These are phyloP conservation scores for Netelia inedita DNA, from an alignment of 2,888 invertebrate genomes.

Conservation along the genomic window DNA sequence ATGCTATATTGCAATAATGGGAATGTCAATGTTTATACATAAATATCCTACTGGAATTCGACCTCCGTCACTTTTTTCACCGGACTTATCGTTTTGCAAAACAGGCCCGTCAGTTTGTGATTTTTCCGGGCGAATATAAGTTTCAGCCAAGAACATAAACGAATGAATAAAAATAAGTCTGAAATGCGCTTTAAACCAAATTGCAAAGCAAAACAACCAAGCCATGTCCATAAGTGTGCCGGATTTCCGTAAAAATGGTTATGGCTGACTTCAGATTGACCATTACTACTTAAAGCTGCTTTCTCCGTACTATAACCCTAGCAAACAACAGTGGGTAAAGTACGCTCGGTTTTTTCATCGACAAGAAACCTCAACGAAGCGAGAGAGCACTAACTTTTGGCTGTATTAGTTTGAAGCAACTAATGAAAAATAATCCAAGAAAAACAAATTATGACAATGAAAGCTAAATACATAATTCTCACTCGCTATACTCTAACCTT, in stretches of 20 bases:
- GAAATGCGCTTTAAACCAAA: background rate
- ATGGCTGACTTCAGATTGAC: conserved; percentile 33
- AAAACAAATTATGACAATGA: conserved; percentile 1
- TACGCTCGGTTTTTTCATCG: background rate
- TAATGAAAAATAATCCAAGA: conserved; percentile 31
- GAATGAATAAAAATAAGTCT: background rate
- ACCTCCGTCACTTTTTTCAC: background rate
- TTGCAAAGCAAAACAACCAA: background rate
- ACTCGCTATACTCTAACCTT: conserved; percentile 23
- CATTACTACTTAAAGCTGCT: conserved; percentile 29
- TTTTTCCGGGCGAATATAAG: background rate
- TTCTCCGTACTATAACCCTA: background rate
- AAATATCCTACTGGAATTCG: background rate
- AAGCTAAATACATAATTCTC: conserved; percentile 5
- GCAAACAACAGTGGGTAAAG: background rate
- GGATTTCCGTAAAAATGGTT: background rate
- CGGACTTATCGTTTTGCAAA: background rate
- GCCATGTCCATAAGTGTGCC: background rate
- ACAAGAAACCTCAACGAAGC: conserved; percentile 2
- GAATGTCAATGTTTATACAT: background rate
- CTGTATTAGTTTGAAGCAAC: conserved; percentile 32
- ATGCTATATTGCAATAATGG: no score
- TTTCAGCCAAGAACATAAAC: background rate
- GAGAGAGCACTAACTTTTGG: background rate
- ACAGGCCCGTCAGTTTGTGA: background rate